Base-by-base conservation (phyloP, 2,888 invertebrate species). In the Trilocha varians region DNA sequence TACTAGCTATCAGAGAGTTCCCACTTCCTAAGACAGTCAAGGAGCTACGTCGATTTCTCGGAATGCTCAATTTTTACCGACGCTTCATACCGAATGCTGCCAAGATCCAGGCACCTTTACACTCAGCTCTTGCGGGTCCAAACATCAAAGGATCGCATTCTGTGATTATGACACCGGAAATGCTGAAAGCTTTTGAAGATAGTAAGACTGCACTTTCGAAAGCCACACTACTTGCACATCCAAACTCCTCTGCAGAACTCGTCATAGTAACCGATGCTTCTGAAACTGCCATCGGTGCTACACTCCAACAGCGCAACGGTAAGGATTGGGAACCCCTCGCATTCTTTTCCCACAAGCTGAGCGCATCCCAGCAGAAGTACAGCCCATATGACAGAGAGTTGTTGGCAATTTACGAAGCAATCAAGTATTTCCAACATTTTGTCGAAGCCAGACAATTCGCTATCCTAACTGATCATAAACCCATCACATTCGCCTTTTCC, bases 251-350 rank as follows among this genome's bases (percentile, higher is more conserved):
- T 5, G 59, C 65, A 0, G 40, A 48, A 13, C 40, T 74, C 1
- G 51, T 57, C 3, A 9, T 75, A 1, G 48, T 61, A 2, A 57
- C 57, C 0, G 72, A 77, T 44, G 75, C 74, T 3, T 76, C 73
- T 0, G 61, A 71, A 32, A 39, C 35, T 3, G 60, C 67, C 2
- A 52, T 72, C 3, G 76, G 74, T 2, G 69, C 65, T 1, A 62
- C 57, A 0, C 39, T 78, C 5, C 66, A 77, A 34, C 71, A 75
- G 47, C 35, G 32, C 11, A 32, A 37, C 2, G 35, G 38, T 3
- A 16, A 41, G 5, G 13, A 2, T 3, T 49, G 49, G 47, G 38
- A 40, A 16, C 47, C 46, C n/a, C 34, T 51, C 2, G 44, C 43
- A 1, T 46, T 44, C 8, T 48, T 43, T 36, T 46, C 45, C 0